Percentiles rank a stretch among this genome's conserved stretches.
phyloP scores from a whole-genome alignment of 2,113 vertebrate genomes.

The Semicossyphus pulcher region DNA sequence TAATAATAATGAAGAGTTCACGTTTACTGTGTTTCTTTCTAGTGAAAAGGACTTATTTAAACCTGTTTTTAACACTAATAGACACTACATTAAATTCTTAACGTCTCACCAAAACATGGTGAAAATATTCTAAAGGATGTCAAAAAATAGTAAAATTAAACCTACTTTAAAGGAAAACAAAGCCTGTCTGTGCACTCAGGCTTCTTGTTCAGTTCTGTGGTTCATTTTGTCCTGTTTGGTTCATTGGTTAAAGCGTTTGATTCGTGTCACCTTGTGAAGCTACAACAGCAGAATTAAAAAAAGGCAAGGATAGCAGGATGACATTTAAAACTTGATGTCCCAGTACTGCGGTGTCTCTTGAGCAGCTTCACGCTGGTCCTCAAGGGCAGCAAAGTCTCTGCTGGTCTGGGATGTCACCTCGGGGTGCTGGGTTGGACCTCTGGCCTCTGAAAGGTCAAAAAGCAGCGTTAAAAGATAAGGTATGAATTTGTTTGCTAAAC shows the following conservation, averaged over 20 bases:
- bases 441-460: conserved; percentile 47
- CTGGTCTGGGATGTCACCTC: conserved; percentile 26
- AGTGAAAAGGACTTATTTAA: neutral
- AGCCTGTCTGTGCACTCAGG: conserved; percentile 3
- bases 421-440: conserved; percentile 12
- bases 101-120: neutral
- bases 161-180: neutral
- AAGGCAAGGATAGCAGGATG: conserved; percentile 8
- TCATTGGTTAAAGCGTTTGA: conserved; percentile 63
- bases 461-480: neutral
- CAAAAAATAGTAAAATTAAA: conserved; percentile 8
- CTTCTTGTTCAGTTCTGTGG: conserved; percentile 16
- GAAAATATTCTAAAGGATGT: conserved; percentile 17
- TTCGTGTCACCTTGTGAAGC: conserved; percentile 42
- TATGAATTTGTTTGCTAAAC: neutral
- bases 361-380: conserved; percentile 60
- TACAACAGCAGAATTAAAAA: conserved; percentile 43
- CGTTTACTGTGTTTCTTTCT: conserved; percentile 4
- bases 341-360: conserved; percentile 65
- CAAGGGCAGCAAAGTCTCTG: conserved; percentile 31
- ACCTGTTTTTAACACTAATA: neutral
- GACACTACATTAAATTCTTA: neutral
- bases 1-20: neutral
- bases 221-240: conserved; percentile 27
- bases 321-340: conserved; percentile 77